phyloP scores from a whole-genome alignment of 2,888 invertebrate species.

The Drosophila mettleri region DNA sequence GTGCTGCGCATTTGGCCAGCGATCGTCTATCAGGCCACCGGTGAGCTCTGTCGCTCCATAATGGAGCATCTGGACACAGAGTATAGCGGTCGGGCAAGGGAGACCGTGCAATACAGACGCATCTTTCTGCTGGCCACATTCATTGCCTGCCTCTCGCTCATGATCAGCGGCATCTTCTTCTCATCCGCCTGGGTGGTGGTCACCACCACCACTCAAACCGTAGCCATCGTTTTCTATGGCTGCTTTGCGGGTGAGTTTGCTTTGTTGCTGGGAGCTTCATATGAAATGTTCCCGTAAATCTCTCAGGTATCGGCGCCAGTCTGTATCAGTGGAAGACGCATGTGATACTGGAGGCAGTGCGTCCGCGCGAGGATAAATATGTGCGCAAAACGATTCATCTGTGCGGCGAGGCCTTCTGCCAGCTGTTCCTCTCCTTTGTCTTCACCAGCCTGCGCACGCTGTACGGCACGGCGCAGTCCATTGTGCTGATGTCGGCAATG shows the following conservation, averaged over 20 bases:
- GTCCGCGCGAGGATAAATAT: conserved; percentile 84
- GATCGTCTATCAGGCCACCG: conserved; percentile 83
- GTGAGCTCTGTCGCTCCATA: conserved; percentile 83
- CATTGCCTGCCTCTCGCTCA: conserved; percentile 81
- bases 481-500: conserved; percentile 83
- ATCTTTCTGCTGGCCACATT: conserved; percentile 82
- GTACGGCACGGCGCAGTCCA: conserved; percentile 84
- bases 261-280: neutral
- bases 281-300: conserved; percentile 4
- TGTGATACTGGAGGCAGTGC: conserved; percentile 84
- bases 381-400: conserved; percentile 84
- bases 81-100: conserved; percentile 80
- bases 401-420: conserved; percentile 84
- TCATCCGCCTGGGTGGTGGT: conserved; percentile 84
- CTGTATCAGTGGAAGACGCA: conserved; percentile 83
- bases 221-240: conserved; percentile 84
- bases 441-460: conserved; percentile 84
- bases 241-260: conserved; percentile 81
- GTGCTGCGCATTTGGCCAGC: conserved; percentile 84
- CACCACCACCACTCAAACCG: conserved; percentile 82
- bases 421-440: conserved; percentile 84
- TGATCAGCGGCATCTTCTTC: conserved; percentile 83
- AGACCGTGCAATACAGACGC: conserved; percentile 79
- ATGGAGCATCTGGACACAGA: conserved; percentile 83
- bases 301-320: conserved; percentile 83